Evolutionary conservation across 2,888 invertebrate genomes (phyloP), one percentile per base, ranked within the genome.

Genomic region (Tanaodytes sp.): DNA sequence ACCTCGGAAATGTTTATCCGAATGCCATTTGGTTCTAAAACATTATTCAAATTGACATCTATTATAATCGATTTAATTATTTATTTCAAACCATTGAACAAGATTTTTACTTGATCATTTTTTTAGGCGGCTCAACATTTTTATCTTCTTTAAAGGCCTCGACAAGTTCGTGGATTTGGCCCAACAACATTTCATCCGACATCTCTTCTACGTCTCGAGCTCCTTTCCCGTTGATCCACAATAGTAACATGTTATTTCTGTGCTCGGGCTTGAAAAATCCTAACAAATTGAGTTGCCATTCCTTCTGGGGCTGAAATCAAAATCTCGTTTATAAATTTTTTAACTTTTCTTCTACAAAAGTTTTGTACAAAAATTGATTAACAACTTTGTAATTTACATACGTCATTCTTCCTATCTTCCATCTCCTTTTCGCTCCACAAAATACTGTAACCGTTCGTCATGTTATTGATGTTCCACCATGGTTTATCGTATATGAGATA

Each of bases 1-100:
- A 1, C 94, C 94, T 36, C 88, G 86, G 1, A 91, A 91, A 80
- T 88, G 89, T 0, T 89, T 88, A 83, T 93, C 91, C 0, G 87
- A 86, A 67, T 86, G 87, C 94, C 94, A 94, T 0, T 84, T 86
- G 0, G 92, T 90, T 74, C 93, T 92, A 82, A 64, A 82, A 72
- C 2, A 20, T 15, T 15, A 19, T n/a, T 80, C 74, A 89, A 89
- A 89, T 88, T 14, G n/a, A n/a, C n/a, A n/a, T n/a, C n/a, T 14
- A 3, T n/a, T 15, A 14, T 37, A 33, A n/a, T 43, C 1, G 16
- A 36, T 33, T 36, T 62, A 72, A 11, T 19, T 6, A 12, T 8
- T 79, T 74, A 89, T 89, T 89, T 88, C 14, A 86, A 67, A n/a
- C n/a, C n/a, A n/a, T n/a, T n/a, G n/a, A n/a, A n/a, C n/a, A n/a